Evolutionary conservation across 2,797 vertebrate genomes (phyloP).

Genomic region (Danio albolineatus): DNA sequence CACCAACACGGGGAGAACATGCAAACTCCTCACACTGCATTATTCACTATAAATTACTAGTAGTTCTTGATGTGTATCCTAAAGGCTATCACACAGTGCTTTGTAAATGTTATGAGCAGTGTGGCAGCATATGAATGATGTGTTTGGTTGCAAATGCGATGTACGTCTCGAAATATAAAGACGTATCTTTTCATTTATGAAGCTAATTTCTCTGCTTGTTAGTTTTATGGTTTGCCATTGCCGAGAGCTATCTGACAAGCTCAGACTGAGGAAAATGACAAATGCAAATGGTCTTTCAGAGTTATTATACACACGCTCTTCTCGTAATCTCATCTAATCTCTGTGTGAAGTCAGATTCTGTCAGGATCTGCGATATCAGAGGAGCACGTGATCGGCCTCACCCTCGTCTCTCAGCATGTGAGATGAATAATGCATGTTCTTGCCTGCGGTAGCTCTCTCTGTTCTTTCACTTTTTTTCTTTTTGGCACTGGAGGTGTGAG

Average conservation of each 20-base stretch:
- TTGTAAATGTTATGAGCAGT: too few species aligned
- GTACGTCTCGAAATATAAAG: too few species aligned
- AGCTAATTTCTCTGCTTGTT: too few species aligned
- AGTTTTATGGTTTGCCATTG: background rate
- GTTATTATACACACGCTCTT: background rate
- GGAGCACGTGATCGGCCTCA: background rate
- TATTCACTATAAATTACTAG: too few species aligned
- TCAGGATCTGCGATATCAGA: background rate
- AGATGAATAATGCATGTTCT: background rate
- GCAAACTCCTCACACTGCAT: too few species aligned
- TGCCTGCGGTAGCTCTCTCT: background rate
- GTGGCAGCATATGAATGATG: too few species aligned
- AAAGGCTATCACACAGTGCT: too few species aligned
- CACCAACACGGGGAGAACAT: too few species aligned
- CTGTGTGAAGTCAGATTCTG: background rate
- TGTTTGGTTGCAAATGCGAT: too few species aligned
- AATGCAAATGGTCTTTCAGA: background rate
- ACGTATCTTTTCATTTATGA: too few species aligned
- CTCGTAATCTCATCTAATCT: background rate
- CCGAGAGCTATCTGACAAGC: background rate
- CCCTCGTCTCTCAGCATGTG: background rate
- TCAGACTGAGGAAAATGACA: background rate
- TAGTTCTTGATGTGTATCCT: too few species aligned
- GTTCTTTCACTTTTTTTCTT: background rate
- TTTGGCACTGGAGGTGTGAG: background rate